A percentile compares a stretch with the other conserved stretches of the same genome.
phyloP scores from a whole-genome alignment of 2,113 vertebrate genomes.

The Apodemus speciosus region DNA sequence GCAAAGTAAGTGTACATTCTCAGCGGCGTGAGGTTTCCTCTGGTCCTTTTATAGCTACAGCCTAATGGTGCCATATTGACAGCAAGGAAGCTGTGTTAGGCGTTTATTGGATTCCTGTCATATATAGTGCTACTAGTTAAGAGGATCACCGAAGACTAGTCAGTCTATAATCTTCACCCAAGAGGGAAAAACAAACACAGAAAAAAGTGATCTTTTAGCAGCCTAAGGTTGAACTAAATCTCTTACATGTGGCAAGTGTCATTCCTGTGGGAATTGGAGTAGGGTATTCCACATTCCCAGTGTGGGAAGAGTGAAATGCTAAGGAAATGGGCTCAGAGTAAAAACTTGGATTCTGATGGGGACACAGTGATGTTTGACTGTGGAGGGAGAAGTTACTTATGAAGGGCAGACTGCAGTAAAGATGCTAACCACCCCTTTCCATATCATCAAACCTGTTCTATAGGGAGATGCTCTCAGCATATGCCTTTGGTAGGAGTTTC shows the following conservation, averaged over 20 bases:
- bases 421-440: background rate
- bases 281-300: background rate
- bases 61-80: background rate
- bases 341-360: background rate
- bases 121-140: background rate
- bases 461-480: background rate
- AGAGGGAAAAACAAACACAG: background rate
- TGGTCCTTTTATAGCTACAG: background rate
- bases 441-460: background rate
- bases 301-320: background rate
- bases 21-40: background rate
- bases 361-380: background rate
- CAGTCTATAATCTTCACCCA: background rate
- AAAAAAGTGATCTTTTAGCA: background rate
- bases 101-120: background rate
- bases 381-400: background rate
- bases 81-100: background rate
- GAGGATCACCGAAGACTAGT: background rate
- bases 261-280: conserved; percentile 66
- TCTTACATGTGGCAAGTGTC: conserved; percentile 54
- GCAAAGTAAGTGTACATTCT: conserved; percentile 44
- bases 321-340: background rate
- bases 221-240: conserved; percentile 47
- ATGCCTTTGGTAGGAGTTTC: background rate
- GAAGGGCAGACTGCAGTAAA: background rate